Evolutionary conservation across 2,797 vertebrate genomes (phyloP).

Genomic region (Luscinia megarhynchos): DNA sequence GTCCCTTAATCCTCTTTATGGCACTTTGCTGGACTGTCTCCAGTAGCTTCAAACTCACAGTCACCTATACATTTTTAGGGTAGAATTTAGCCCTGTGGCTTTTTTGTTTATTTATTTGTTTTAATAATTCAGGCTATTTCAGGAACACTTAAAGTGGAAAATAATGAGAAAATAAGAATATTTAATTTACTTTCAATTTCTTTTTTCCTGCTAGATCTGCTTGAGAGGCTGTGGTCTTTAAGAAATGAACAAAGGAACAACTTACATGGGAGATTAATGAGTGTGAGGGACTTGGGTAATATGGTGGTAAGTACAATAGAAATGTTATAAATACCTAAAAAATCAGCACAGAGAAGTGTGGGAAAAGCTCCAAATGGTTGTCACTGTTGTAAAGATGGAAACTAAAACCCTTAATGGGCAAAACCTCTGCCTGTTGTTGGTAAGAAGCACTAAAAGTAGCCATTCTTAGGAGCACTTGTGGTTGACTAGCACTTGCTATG

Average conservation of each 20-base stretch:
- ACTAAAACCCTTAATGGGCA: conserved; percentile 63
- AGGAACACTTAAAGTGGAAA: conserved; percentile 27
- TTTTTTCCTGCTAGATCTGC: conserved; percentile 38
- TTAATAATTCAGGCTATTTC: conserved; percentile 40
- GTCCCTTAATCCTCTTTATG: background rate
- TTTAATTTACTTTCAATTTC: conserved; percentile 23
- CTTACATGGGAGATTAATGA: conserved; percentile 59
- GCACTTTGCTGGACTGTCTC: background rate
- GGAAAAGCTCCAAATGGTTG: conserved; percentile 45
- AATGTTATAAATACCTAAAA: conserved; percentile 70
- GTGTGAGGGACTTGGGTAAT: conserved; percentile 14
- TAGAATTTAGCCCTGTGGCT: background rate
- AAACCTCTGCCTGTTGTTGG: conserved; percentile 67
- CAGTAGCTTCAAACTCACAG: background rate
- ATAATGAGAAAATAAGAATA: conserved; percentile 47
- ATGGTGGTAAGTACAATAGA: conserved; percentile 32
- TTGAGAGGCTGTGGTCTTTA: conserved; percentile 61
- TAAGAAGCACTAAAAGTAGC: conserved; percentile 67
- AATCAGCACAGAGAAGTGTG: conserved; percentile 17
- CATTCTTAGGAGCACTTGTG: conserved; percentile 64
- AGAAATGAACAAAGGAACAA: conserved; percentile 51
- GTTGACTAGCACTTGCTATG: conserved; percentile 57
- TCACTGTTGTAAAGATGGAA: conserved; percentile 40
- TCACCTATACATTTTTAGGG: background rate
- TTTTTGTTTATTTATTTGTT: background rate